Evolutionary conservation across 1,140 invertebrate genomes (phyloP), one percentile per base, ranked within the genome.

Genomic region (Ceratosolen fusciceps): DNA sequence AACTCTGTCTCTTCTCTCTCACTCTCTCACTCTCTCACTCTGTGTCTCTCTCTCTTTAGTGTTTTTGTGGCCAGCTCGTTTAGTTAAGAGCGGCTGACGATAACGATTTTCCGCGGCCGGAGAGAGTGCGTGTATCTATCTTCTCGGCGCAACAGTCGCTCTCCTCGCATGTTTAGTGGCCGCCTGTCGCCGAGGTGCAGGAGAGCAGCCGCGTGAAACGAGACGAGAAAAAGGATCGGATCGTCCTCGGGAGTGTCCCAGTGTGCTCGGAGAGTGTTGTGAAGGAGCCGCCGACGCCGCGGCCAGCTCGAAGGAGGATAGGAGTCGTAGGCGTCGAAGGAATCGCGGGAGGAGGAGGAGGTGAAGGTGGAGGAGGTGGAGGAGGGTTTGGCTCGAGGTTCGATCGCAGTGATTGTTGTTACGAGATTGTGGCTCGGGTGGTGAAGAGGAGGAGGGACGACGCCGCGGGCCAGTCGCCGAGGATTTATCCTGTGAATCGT

Each of bases 91-190:
- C n/a, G n/a, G n/a, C n/a, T n/a, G n/a, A n/a, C 62, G 75, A 78
- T 70, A 82, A 79, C 80, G 73, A 58, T 77, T 65, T 74, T 81
- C 62, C 43, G 79, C 73, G 79, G 67, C 74, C 34, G 37, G 9
- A 58, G 65, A 70, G 39, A 52, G 39, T n/a, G 37, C 52, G 58
- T n/a, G n/a, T n/a, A n/a, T n/a, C n/a, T 34, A 24, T 68, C 37
- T 29, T n/a, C 56, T 19, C 77, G 65, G 34, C 76, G 62, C 67
- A 31, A 31, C 31, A 71, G 76, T 79, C 62, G 67, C 37, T 75
- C 34, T 31, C 62, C 39, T 52, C 73, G 72, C 80, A 75, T 78
- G 79, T 72, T 76, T 79, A 29, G 81, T 78, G 26, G 81, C 70
- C 52, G 74, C 21, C 76, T 3, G 1, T 73, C 31, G 31, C 9